Evolutionary conservation across 2,113 vertebrate species (phyloP).

Genomic region (Tringa solitaria): DNA sequence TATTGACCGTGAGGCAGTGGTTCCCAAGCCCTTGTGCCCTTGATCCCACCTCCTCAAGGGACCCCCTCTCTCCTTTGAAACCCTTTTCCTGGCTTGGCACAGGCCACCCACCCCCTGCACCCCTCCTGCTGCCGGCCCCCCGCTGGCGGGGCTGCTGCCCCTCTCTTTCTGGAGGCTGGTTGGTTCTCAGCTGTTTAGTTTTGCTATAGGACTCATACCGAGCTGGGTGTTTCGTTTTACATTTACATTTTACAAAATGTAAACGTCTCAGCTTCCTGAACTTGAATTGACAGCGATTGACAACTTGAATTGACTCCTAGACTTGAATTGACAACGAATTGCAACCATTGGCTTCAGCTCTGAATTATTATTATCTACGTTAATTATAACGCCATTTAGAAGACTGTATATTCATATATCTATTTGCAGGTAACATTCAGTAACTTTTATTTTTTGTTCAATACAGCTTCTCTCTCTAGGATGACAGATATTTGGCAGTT

Average conservation of each 20-base stretch:
- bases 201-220: background rate
- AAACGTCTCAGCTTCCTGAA: background rate
- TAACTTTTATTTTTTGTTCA: background rate
- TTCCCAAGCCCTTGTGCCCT: background rate
- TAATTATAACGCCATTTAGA: background rate
- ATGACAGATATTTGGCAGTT: background rate
- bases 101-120: background rate
- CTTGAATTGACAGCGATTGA: no score
- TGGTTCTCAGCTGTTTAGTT: background rate
- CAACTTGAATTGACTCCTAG: background rate
- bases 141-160: background rate
- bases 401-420: background rate
- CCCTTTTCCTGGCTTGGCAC: no score
- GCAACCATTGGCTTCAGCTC: background rate
- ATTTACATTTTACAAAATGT: no score
- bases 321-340: background rate
- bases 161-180: background rate
- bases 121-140: background rate
- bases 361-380: background rate
- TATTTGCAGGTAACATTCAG: background rate
- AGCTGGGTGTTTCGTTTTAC: background rate
- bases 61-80: background rate
- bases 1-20: accelerated
- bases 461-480: background rate
- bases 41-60: background rate